These are phyloP conservation scores for Oreonectes daqikongensis DNA, from an alignment of 2,797 vertebrate species.

Conservation along the genomic window DNA sequence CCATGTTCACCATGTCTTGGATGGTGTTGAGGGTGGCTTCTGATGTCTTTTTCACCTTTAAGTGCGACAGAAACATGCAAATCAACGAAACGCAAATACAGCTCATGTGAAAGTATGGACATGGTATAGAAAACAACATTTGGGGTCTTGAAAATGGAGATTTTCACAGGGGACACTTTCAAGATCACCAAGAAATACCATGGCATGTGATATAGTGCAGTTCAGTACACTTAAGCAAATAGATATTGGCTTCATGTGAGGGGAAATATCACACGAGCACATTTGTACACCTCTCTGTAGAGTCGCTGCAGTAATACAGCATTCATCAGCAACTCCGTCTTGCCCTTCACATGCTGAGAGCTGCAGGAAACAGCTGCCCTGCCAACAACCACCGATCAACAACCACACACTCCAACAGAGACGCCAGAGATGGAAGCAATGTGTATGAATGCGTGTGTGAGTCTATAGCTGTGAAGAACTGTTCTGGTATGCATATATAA, in stretches of 20 bases:
- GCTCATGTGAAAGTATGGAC: too few species aligned
- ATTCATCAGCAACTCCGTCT: constrained; percentile 68
- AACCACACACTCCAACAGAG: constrained; percentile 45
- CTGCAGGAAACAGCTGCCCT: constrained; percentile 67
- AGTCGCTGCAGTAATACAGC: constrained; percentile 45
- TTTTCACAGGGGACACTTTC: too few species aligned
- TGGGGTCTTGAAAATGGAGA: too few species aligned
- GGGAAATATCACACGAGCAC: constrained; percentile 13
- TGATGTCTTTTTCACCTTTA: constrained; percentile 96
- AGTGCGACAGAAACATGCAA: background rate
- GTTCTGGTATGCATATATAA: background rate
- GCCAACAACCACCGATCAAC: constrained; percentile 54
- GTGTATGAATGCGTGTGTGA: constrained; percentile 6
- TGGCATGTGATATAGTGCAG: too few species aligned
- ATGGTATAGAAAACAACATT: too few species aligned
- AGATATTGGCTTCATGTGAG: background rate
- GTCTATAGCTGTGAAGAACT: background rate
- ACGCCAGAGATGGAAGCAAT: constrained; percentile 23
- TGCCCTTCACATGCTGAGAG: constrained; percentile 68
- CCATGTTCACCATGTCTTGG: constrained; percentile 94
- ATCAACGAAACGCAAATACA: too few species aligned
- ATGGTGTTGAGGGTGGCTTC: constrained; percentile 94
- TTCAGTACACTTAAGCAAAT: constrained; percentile 10
- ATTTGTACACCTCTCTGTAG: constrained; percentile 10
- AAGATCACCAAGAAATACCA: too few species aligned